Conservation (phyloP, 1,140 invertebrate species). For the Euura lappo region DNA sequence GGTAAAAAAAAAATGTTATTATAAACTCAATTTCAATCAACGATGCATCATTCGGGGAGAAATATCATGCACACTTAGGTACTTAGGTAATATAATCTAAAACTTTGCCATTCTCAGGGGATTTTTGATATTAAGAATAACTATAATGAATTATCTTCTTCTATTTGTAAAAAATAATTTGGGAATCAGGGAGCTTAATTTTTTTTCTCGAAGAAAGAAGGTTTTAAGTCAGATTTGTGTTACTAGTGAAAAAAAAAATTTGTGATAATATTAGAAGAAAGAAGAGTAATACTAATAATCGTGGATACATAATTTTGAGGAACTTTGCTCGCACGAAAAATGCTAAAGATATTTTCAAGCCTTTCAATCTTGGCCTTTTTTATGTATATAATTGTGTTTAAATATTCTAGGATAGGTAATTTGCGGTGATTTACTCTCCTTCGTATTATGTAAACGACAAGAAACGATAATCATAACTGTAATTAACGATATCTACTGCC, state of each 20-base stretch:
- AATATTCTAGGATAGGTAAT: neutral
- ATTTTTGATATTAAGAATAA: constrained; percentile 1
- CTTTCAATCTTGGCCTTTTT: neutral
- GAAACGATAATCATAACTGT: neutral
- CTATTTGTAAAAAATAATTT: neutral
- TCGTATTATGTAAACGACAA: too few relatives aligned
- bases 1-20: neutral
- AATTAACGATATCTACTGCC: neutral
- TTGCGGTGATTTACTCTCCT: neutral
- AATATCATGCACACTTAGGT: neutral
- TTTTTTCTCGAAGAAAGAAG: too few relatives aligned
- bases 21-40: constrained; percentile 1
- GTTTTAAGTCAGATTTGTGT: neutral
- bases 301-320: neutral
- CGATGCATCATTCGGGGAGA: neutral
- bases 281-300: too few relatives aligned
- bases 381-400: neutral
- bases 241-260: neutral
- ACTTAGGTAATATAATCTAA: neutral
- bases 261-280: neutral
- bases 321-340: neutral
- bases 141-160: too few relatives aligned
- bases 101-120: neutral
- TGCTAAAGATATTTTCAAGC: neutral
- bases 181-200: neutral